Base-by-base conservation (phyloP, 2,888 invertebrate species). In the Eumerus sabulonum region DNA sequence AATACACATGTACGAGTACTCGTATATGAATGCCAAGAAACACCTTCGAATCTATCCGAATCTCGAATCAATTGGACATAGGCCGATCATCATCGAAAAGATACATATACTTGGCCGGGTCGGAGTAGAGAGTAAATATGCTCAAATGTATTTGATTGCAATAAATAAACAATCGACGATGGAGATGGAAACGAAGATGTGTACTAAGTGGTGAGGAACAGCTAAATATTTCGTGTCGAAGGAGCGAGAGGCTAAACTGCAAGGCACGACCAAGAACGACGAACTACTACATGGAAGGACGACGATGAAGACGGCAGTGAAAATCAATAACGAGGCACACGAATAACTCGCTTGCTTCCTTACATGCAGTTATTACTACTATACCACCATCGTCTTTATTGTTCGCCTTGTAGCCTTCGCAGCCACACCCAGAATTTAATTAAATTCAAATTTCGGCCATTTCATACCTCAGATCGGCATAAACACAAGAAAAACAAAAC, bases 391-490 rank as follows among this genome's bases (percentile, higher is more conserved):
- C 45, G 40, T 40, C 50, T 59, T 66, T 59, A 27, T 27, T 7
- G 2, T 27, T 27, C 27, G 27, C 27, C 7, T 27, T 27, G 3
- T 7, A 53, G 9, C 48, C 27, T 27, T 27, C 27, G 27, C 74
- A 54, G 74, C 79, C 79, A 79, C 79, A 79, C 79, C 79, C 79
- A 70, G 60, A 79, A 70, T 59, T 50, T 74, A 54, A 64, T 79
- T 66, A 53, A 74, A 56, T 64, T 44, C 38, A 19, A 56, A 62
- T 45, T 64, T 47, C 51, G 59, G 51, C 51, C 50, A 44, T 17
- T 40, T 40, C 40, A 36, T 36, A 11, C 36, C 36, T n/a, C n/a
- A n/a, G n/a, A n/a, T n/a, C n/a, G n/a, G n/a, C n/a, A n/a, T n/a
- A n/a, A n/a, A n/a, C n/a, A n/a, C n/a, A n/a, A n/a, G n/a, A n/a